Evolutionary conservation across 2,888 invertebrate species (phyloP).

Genomic region (Pammene fasciana): DNA sequence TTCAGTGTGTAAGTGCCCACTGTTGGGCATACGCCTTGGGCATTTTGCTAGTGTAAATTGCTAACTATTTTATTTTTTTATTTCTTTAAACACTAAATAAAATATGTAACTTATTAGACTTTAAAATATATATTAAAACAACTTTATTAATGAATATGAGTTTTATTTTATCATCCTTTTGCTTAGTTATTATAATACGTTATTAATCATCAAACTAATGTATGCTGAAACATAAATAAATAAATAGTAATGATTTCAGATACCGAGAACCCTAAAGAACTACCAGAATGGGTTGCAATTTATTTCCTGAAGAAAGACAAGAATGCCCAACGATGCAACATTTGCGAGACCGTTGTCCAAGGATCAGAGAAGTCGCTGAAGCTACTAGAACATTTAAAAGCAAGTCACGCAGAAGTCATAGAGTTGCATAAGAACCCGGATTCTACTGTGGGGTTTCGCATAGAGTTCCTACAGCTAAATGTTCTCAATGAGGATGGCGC

Average conservation of each 20-base stretch:
- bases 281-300: conserved; percentile 71
- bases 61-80: background rate
- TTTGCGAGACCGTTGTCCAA: conserved; percentile 61
- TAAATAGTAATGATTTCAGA: conserved; percentile 45
- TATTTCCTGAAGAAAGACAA: conserved; percentile 60
- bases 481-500: conserved; percentile 60
- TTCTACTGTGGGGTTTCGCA: conserved; percentile 69
- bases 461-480: conserved; percentile 72
- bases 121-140: conserved; percentile 10
- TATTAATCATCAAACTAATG: background rate
- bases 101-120: conserved; percentile 4
- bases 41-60: no score
- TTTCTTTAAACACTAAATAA: background rate
- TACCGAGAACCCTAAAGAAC: conserved; percentile 20
- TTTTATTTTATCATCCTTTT: conserved; percentile 27
- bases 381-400: conserved; percentile 62
- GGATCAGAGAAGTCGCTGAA: conserved; percentile 57
- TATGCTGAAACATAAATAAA: background rate
- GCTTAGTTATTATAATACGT: background rate
- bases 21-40: no score
- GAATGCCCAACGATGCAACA: conserved; percentile 62
- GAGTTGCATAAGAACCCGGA: conserved; percentile 71
- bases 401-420: conserved; percentile 64
- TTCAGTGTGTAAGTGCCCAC: no score
- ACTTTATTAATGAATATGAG: background rate